phyloP scores from a whole-genome alignment of 2,113 vertebrate genomes.

The Raja brachyura region DNA sequence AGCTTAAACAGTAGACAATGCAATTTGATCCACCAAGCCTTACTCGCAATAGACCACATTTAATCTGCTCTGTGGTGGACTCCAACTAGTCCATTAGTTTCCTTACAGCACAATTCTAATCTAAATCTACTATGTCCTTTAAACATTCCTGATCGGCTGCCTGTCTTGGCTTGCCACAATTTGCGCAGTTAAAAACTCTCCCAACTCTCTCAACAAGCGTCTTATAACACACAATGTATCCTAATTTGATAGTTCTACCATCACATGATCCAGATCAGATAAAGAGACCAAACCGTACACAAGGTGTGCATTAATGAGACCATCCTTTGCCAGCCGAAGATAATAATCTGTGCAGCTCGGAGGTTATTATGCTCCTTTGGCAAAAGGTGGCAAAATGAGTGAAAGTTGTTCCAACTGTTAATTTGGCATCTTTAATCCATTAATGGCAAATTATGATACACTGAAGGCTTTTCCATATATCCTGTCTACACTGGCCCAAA shows the following conservation, averaged over 20 bases:
- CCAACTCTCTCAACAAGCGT: not conserved
- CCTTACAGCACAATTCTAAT: not conserved
- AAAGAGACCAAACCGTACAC: too few relatives aligned
- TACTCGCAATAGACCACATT: not conserved
- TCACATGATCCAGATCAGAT: too few relatives aligned
- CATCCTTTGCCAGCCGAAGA: too few relatives aligned
- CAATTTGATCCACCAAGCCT: not conserved
- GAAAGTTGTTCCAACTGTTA: not conserved
- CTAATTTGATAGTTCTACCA: too few relatives aligned
- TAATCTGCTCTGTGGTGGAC: not conserved
- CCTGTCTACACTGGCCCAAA: too few relatives aligned
- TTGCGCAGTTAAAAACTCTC: not conserved
- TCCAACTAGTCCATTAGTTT: not conserved
- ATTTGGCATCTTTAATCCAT: not conserved
- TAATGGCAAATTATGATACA: not conserved
- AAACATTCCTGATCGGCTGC: not conserved
- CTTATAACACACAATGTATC: too few relatives aligned
- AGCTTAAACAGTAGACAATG: not conserved
- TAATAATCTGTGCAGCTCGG: not conserved
- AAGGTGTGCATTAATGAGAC: too few relatives aligned
- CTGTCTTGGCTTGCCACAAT: too few relatives aligned
- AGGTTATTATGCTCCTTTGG: not conserved
- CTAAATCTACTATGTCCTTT: not conserved
- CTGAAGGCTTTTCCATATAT: too few relatives aligned
- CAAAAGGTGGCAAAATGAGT: not conserved